phyloP scores from a whole-genome alignment of 2,888 invertebrate species.

The Cotesia congregata region DNA sequence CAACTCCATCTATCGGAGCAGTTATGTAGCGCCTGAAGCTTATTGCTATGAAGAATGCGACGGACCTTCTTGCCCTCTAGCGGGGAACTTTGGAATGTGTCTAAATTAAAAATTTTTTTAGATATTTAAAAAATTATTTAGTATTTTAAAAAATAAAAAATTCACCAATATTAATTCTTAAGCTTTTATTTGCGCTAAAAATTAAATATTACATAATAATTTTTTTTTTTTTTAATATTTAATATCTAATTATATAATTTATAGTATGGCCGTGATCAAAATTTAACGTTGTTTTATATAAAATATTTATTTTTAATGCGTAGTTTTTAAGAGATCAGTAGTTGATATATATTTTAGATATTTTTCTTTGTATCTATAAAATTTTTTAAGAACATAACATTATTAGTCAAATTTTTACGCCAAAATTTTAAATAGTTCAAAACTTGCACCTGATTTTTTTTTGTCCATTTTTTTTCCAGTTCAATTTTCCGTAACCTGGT shows the following conservation, averaged over 20 bases:
- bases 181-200: too few relatives aligned
- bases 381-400: background rate
- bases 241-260: too few relatives aligned
- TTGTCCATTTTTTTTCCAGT: too few relatives aligned
- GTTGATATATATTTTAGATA: background rate
- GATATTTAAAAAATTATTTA: too few relatives aligned
- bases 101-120: background rate
- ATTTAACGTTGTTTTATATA: slow-evolving; percentile 37
- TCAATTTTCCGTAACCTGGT: too few relatives aligned
- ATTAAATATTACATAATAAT: too few relatives aligned
- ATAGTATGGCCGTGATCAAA: background rate
- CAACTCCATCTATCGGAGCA: slow-evolving; percentile 63
- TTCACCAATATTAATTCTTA: background rate
- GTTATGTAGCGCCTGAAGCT: slow-evolving; percentile 64
- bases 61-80: too few relatives aligned
- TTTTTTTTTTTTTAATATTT: too few relatives aligned
- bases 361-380: background rate
- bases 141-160: slow-evolving; percentile 41
- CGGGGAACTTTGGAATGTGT: background rate
- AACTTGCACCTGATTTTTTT: too few relatives aligned
- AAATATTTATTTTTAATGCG: slow-evolving; percentile 39
- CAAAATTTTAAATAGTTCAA: too few relatives aligned
- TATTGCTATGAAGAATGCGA: slow-evolving; percentile 58
- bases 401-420: too few relatives aligned
- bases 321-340: slow-evolving; percentile 19